Percentiles rank a stretch among this genome's conserved stretches.
phyloP scores from a whole-genome alignment of 2,797 vertebrate species.

The Peromyscus eremicus region DNA sequence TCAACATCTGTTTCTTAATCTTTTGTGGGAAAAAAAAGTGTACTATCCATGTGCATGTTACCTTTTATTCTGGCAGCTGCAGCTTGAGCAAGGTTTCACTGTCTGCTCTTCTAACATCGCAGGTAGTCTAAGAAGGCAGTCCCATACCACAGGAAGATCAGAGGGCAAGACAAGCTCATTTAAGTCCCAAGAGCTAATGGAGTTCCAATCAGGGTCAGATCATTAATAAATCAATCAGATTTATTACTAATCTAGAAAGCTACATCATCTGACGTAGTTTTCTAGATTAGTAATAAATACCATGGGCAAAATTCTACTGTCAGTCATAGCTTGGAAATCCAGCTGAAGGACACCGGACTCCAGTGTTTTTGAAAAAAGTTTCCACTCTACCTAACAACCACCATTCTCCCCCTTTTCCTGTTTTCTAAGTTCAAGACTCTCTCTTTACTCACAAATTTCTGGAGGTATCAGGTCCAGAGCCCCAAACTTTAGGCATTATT shows the following conservation, averaged over 20 bases:
- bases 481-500: neutral
- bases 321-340: constrained; percentile 33
- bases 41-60: constrained; percentile 69
- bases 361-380: neutral
- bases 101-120: neutral
- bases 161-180: constrained; percentile 9
- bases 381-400: neutral
- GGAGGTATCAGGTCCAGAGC: neutral
- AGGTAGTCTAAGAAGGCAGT: constrained; percentile 30
- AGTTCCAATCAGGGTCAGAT: constrained; percentile 1
- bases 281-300: constrained; percentile 23
- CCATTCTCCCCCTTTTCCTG: too few species aligned
- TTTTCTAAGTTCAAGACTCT: neutral
- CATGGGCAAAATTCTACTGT: constrained; percentile 79
- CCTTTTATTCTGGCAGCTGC: constrained; percentile 87
- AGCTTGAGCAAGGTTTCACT: constrained; percentile 84
- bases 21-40: constrained; percentile 40
- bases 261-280: neutral
- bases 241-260: neutral
- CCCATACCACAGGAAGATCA: neutral
- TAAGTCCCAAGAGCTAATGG: neutral
- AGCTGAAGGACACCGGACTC: neutral
- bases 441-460: neutral
- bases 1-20: constrained; percentile 83
- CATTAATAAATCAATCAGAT: neutral